Conservation (phyloP, 2,797 vertebrate species). For the Carcharodon carcharias region DNA sequence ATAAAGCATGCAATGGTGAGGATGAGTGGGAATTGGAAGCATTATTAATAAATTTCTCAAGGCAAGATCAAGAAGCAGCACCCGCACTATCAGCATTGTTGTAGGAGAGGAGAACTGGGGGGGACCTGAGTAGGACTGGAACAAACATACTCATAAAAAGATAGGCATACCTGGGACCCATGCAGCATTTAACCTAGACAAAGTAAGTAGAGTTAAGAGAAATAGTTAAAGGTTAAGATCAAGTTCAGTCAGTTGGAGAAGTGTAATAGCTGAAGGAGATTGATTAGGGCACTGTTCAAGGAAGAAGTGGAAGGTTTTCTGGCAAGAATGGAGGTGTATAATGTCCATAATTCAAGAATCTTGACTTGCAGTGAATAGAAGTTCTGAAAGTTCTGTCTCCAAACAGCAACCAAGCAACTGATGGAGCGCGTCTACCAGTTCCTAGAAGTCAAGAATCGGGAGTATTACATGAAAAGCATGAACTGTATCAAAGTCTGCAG, state of each 20-base stretch:
- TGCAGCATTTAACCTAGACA: neutral
- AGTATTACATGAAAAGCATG: constrained; percentile 86
- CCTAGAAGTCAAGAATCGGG: constrained; percentile 72
- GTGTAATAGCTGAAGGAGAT: neutral
- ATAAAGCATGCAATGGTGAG: neutral
- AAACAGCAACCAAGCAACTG: constrained; percentile 79
- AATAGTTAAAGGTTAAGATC: neutral
- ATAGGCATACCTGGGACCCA: neutral
- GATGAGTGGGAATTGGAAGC: no score
- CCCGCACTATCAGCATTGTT: neutral
- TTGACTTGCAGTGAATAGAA: constrained; percentile 41
- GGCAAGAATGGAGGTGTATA: neutral
- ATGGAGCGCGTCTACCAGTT: constrained; percentile 79
- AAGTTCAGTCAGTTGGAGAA: neutral
- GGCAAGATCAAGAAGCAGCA: neutral
- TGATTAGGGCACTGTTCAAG: neutral
- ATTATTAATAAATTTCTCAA: neutral
- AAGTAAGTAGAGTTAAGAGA: neutral
- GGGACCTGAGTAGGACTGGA: neutral
- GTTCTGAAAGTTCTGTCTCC: constrained; percentile 40
- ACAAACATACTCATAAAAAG: neutral
- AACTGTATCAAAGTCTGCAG: constrained; percentile 78
- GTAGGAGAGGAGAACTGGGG: neutral
- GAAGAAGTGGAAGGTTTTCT: neutral
- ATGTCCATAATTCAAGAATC: neutral